Conservation (phyloP, 2,113 vertebrate species). For the Podarcis raffonei region DNA sequence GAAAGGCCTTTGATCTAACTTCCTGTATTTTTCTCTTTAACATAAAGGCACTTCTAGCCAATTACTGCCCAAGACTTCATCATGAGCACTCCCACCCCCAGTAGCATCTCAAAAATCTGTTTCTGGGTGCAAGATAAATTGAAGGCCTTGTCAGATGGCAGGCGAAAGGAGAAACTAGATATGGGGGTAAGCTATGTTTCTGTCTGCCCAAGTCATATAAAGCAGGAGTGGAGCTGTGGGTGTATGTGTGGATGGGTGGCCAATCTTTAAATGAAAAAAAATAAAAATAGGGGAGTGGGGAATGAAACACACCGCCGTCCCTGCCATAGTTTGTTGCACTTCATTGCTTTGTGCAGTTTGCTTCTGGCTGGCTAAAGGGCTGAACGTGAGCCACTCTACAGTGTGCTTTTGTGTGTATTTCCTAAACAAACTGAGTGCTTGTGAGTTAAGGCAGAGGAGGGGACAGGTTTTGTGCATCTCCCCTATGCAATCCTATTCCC, state of each 20-base stretch:
- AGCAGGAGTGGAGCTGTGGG: not conserved
- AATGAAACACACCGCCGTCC: not conserved
- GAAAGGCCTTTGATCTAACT: too few species aligned
- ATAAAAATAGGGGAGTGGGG: not conserved
- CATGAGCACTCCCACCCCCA: not conserved
- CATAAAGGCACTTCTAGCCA: not conserved
- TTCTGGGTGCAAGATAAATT: not conserved
- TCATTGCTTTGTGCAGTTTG: not conserved
- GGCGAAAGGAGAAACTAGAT: not conserved
- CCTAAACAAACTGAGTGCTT: not conserved
- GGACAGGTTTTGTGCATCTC: not conserved
- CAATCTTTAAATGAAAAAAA: not conserved
- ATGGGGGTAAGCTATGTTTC: not conserved
- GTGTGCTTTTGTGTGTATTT: not conserved
- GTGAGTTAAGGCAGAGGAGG: not conserved
- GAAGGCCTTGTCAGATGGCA: not conserved
- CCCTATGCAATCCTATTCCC: too few species aligned
- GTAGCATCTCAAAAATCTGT: not conserved
- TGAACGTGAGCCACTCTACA: not conserved
- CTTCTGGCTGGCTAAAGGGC: too few species aligned
- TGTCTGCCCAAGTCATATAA: not conserved
- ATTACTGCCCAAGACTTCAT: not conserved
- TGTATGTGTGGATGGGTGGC: not conserved
- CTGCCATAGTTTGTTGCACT: not conserved
- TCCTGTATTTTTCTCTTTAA: too few species aligned